phyloP scores from a whole-genome alignment of 1,140 invertebrate genomes.

The Brachionus sp. region DNA sequence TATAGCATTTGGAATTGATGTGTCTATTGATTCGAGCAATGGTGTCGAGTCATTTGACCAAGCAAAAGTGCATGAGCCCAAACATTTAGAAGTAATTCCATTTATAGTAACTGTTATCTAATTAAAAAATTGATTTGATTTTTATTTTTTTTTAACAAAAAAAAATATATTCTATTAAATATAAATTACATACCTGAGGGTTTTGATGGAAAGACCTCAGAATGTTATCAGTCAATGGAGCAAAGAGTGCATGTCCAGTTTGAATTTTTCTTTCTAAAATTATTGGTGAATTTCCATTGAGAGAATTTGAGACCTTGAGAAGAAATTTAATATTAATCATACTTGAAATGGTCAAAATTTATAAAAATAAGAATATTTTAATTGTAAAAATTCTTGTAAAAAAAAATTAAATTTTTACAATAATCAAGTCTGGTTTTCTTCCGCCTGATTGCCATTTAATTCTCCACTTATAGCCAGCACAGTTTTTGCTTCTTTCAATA shows the following conservation, averaged over 20 bases:
- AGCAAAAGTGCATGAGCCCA: background rate
- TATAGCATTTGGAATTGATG: slow-evolving; percentile 26
- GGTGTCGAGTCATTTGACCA: slow-evolving; percentile 49
- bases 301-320: background rate
- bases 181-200: slow-evolving; percentile 46
- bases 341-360: too few relatives aligned
- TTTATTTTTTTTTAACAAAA: slow-evolving; percentile 48
- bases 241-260: slow-evolving; percentile 46
- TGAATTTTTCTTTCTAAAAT: background rate
- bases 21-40: slow-evolving; percentile 47
- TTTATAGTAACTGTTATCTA: slow-evolving; percentile 49
- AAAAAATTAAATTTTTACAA: background rate
- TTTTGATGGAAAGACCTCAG: slow-evolving; percentile 49
- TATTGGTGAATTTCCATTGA: background rate
- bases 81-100: slow-evolving; percentile 49
- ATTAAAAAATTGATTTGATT: slow-evolving; percentile 49
- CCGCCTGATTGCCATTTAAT: slow-evolving; percentile 49
- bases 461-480: slow-evolving; percentile 48
- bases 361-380: too few relatives aligned
- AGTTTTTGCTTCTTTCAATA: slow-evolving; percentile 43
- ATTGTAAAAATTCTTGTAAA: background rate
- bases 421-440: slow-evolving; percentile 48
- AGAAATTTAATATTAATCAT: too few relatives aligned
- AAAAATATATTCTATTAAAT: background rate
- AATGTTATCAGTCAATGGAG: slow-evolving; percentile 51